phyloP scores from a whole-genome alignment of 2,888 invertebrate genomes.

The Sussaba pulchella region DNA sequence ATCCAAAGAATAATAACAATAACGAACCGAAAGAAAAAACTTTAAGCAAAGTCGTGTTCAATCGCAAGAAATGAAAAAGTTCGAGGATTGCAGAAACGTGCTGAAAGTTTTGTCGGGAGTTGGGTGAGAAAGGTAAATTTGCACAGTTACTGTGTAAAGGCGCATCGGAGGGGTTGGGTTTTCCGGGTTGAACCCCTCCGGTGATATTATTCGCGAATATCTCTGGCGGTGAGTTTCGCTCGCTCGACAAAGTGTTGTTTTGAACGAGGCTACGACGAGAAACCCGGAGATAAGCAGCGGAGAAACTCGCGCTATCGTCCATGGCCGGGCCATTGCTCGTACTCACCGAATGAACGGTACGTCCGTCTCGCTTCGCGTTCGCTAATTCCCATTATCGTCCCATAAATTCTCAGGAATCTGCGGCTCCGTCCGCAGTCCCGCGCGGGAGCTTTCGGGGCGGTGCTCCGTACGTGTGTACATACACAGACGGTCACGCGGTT shows the following conservation, averaged over 20 bases:
- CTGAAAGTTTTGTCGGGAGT: too few relatives aligned
- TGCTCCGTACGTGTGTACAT: background rate
- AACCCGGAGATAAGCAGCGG: conserved; percentile 32
- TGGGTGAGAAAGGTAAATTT: too few relatives aligned
- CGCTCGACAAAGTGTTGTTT: conserved; percentile 46
- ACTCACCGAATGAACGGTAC: background rate
- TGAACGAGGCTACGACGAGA: background rate
- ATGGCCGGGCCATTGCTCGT: conserved; percentile 29
- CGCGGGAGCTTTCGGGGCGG: background rate
- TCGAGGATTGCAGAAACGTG: too few relatives aligned
- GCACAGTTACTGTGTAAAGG: too few relatives aligned
- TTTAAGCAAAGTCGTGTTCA: too few relatives aligned
- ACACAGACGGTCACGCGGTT: conserved; percentile 35
- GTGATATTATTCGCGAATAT: conserved; percentile 56
- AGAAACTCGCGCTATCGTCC: conserved; percentile 10
- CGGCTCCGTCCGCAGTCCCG: conserved; percentile 20
- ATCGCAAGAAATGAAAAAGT: too few relatives aligned
- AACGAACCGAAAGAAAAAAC: too few relatives aligned
- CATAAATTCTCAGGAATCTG: conserved; percentile 55
- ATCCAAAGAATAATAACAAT: too few relatives aligned
- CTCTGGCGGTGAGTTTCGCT: background rate
- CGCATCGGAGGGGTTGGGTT: background rate
- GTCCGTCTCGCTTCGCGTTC: conserved; percentile 38
- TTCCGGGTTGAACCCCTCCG: conserved; percentile 49
- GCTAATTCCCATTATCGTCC: conserved; percentile 54